These are phyloP conservation scores for Petroica traversi DNA, from an alignment of 2,113 vertebrate species.

Conservation along the genomic window DNA sequence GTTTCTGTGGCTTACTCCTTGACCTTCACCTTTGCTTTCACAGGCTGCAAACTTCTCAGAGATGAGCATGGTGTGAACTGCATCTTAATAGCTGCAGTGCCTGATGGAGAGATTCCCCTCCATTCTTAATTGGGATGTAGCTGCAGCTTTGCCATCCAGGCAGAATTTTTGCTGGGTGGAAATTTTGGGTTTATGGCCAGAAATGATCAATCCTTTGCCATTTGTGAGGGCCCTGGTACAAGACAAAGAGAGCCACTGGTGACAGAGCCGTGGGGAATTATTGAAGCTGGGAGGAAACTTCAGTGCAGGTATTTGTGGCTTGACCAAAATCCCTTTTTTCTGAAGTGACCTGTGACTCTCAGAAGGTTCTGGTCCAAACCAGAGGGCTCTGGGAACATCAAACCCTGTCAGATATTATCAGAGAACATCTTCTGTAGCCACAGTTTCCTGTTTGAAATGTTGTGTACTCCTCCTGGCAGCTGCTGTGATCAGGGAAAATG, in stretches of 20 bases:
- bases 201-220: no score
- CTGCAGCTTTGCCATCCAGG: neutral
- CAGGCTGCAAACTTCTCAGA: constrained; percentile 27
- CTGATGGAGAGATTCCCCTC: constrained; percentile 6
- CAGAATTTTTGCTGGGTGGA: no score
- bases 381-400: neutral
- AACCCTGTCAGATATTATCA: rapidly evolving
- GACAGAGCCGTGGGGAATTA: neutral
- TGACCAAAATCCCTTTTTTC: neutral
- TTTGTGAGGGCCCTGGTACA: neutral
- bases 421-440: neutral
- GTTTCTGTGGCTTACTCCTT: constrained; percentile 50
- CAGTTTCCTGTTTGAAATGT: neutral
- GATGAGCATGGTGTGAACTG: neutral
- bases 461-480: neutral
- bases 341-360: neutral
- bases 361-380: neutral
- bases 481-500: neutral
- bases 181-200: no score
- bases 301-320: neutral
- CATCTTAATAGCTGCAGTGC: constrained; percentile 7
- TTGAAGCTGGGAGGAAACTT: neutral
- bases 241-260: neutral
- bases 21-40: constrained; percentile 30
- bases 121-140: neutral